phyloP scores from a whole-genome alignment of 2,113 vertebrate species.

The Bubalus kerabau region DNA sequence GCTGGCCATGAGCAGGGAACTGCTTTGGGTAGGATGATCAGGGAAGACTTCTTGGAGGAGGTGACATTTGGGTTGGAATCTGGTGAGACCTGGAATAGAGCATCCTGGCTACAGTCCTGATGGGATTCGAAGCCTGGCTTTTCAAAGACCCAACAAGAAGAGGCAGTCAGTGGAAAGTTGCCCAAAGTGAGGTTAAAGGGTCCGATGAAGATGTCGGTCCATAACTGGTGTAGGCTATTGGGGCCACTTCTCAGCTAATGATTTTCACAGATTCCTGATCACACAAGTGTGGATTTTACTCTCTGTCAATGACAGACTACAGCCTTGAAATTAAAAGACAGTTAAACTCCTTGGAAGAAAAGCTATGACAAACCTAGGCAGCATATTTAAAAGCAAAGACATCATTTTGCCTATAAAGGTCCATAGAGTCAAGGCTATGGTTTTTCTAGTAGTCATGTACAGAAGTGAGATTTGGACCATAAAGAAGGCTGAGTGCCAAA shows the following conservation, averaged over 20 bases:
- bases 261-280: fast-evolving
- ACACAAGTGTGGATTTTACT: no score
- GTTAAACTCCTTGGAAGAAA: not conserved
- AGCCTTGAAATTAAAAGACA: not conserved
- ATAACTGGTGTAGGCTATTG: not conserved
- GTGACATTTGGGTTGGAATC: not conserved
- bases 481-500: not conserved
- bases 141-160: no score
- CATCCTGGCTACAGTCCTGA: not conserved
- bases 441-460: not conserved
- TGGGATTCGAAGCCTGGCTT: not conserved
- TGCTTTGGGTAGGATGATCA: not conserved
- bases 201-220: fast-evolving
- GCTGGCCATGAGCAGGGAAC: fast-evolving
- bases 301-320: not conserved
- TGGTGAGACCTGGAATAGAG: no score
- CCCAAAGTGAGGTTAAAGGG: no score
- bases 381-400: not conserved
- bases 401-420: not conserved
- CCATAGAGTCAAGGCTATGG: not conserved
- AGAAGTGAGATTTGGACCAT: not conserved
- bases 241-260: not conserved
- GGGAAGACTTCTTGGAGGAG: not conserved
- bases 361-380: not conserved
- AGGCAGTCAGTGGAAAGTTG: no score